Percentiles rank a stretch among this genome's conserved stretches.
These are phyloP conservation scores for Embidobia sp. DNA, from an alignment of 2,888 invertebrate genomes.

Conservation along the genomic window DNA sequence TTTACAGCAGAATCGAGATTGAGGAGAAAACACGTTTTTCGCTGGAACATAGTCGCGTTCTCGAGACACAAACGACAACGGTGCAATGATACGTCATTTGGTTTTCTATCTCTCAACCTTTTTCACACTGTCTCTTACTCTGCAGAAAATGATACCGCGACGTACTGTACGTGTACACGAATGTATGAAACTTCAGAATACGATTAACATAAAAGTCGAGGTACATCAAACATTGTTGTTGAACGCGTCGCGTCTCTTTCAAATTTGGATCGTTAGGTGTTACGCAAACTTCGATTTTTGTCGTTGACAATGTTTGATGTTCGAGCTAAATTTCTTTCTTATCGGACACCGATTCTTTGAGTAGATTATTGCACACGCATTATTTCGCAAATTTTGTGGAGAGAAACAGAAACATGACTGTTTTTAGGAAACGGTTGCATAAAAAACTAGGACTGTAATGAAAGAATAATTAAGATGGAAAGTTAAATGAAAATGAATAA, in stretches of 20 bases:
- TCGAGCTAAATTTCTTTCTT: slow-evolving; percentile 25
- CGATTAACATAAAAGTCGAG: slow-evolving; percentile 4
- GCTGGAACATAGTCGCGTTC: slow-evolving; percentile 72
- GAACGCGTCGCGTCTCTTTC: no score
- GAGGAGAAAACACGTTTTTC: slow-evolving; percentile 63
- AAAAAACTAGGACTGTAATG: slow-evolving; percentile 24
- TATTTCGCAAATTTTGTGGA: slow-evolving; percentile 31
- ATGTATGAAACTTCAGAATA: slow-evolving; percentile 33
- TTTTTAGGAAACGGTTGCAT: slow-evolving; percentile 10
- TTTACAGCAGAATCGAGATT: no score
- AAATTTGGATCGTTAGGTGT: no score
- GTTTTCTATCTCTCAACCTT: slow-evolving; percentile 47
- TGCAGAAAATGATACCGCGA: slow-evolving; percentile 43
- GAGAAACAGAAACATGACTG: not conserved
- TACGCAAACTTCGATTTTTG: not conserved
- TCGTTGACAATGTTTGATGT: slow-evolving; percentile 56
- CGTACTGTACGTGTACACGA: slow-evolving; percentile 34
- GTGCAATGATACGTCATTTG: slow-evolving; percentile 75
- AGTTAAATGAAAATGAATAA: no score
- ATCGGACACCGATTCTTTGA: slow-evolving; percentile 40
- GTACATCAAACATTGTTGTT: slow-evolving; percentile 59
- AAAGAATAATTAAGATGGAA: no score
- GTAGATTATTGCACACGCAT: slow-evolving; percentile 58
- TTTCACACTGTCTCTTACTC: slow-evolving; percentile 64
- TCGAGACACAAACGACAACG: slow-evolving; percentile 67